phyloP scores from a whole-genome alignment of 2,888 invertebrate species.

The Argyra leucocephala region DNA sequence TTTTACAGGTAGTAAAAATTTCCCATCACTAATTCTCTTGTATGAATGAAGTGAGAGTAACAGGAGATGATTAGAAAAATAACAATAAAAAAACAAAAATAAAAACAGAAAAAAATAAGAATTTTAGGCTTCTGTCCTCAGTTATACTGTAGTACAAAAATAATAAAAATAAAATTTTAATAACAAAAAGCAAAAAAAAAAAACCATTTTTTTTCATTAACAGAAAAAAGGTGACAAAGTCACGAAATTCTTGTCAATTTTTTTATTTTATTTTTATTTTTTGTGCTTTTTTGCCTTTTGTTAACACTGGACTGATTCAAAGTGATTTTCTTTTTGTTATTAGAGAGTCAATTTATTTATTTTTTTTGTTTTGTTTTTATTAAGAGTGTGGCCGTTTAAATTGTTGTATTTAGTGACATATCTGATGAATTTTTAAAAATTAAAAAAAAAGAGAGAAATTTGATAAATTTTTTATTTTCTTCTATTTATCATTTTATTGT shows the following conservation, averaged over 20 bases:
- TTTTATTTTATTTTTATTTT: neutral
- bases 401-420: neutral
- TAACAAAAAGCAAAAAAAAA: too few relatives aligned
- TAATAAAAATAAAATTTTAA: too few relatives aligned
- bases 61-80: too few relatives aligned
- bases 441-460: too few relatives aligned
- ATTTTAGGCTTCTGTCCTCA: neutral
- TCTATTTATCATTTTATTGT: too few relatives aligned
- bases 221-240: constrained; percentile 1
- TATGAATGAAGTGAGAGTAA: too few relatives aligned
- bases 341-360: neutral
- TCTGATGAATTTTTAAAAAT: too few relatives aligned
- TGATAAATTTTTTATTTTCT: too few relatives aligned
- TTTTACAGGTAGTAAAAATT: too few relatives aligned
- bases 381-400: too few relatives aligned
- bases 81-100: too few relatives aligned
- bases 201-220: neutral
- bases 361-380: neutral
- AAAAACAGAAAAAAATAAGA: neutral
- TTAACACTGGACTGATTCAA: neutral
- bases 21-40: too few relatives aligned
- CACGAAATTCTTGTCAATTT: constrained; percentile 4
- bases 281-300: neutral
- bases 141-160: neutral
- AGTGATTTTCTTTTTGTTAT: neutral